These are phyloP conservation scores for Tiliacea citrago DNA, from an alignment of 2,888 invertebrate genomes.

Conservation along the genomic window DNA sequence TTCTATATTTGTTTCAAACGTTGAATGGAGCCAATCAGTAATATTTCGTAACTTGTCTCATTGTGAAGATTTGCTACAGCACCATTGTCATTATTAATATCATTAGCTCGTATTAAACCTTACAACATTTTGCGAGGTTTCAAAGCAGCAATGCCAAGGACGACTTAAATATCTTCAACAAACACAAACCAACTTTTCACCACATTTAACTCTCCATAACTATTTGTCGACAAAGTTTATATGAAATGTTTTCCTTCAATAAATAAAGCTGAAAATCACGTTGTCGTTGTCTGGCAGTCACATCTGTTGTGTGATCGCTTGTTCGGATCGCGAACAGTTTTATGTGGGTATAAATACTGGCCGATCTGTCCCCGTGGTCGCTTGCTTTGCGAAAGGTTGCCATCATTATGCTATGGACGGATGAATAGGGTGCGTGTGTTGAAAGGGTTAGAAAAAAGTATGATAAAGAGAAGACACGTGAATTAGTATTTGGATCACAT, in stretches of 20 bases:
- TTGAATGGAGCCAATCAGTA: background rate
- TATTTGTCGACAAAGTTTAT: conserved; percentile 46
- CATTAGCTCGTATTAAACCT: background rate
- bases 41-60: background rate
- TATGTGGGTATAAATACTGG: conserved; percentile 86
- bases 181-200: conserved; percentile 24
- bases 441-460: background rate
- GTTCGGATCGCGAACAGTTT: conserved; percentile 78
- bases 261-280: conserved; percentile 60
- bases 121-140: background rate
- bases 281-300: conserved; percentile 71
- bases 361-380: conserved; percentile 80
- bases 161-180: background rate
- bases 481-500: background rate
- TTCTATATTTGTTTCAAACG: too few relatives aligned
- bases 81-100: background rate
- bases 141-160: background rate
- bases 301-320: conserved; percentile 77
- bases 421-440: conserved; percentile 57
- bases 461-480: too few relatives aligned
- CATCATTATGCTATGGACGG: conserved; percentile 66
- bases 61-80: background rate
- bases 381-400: conserved; percentile 74
- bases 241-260: conserved; percentile 55
- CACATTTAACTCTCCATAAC: conserved; percentile 22